Base-by-base conservation (phyloP, 2,113 vertebrate genomes). In the Crotophaga sulcirostris region DNA sequence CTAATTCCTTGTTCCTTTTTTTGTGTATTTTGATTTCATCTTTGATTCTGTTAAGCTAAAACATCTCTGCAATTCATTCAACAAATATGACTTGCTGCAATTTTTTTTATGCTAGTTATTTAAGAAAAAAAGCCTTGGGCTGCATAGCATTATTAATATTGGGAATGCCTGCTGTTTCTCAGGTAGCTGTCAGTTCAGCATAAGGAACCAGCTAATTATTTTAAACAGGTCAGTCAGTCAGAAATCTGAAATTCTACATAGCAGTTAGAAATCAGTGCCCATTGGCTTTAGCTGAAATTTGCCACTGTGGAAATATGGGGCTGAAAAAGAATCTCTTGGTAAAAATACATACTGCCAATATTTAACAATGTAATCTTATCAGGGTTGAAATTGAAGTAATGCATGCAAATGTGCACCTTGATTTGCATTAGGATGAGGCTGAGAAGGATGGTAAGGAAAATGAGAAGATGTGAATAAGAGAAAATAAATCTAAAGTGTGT, bases 141-240 rank as follows among this genome's bases (percentile, higher is more conserved):
- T 92, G 75, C 51, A 44, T 47, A 87, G 51, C 77, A 83, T 93
- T 93, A 93, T 86, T 87, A 95, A 72, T 90, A 55, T 69, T 84
- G 93, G 78, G 84, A 85, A 83, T 60, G 68, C 93, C 95, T 96
- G 93, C 89, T 96, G 96, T 74, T 97, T 79, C 80, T 94, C 90
- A 95, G 95, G 91, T 96, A 96, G 81, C 92, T 93, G 93, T 96
- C 93, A 96, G 86, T 44, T 76, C 79, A 92, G 77, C 89, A 90
- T 89, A 95, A 92, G 93, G 87, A 93, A 93, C 76, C 86, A 91
- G 64, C 90, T 97, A 96, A 97, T 97, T 95, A 93, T 91, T 82
- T 72, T 78, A 94, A 94, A 81, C 93, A 94, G 94, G 87, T 92
- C 93, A 79, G n/a, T 84, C 81, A 93, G 75, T 55, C 72, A 86